Evolutionary conservation across 2,797 vertebrate genomes (phyloP).

Genomic region (Galaxias olidus): DNA sequence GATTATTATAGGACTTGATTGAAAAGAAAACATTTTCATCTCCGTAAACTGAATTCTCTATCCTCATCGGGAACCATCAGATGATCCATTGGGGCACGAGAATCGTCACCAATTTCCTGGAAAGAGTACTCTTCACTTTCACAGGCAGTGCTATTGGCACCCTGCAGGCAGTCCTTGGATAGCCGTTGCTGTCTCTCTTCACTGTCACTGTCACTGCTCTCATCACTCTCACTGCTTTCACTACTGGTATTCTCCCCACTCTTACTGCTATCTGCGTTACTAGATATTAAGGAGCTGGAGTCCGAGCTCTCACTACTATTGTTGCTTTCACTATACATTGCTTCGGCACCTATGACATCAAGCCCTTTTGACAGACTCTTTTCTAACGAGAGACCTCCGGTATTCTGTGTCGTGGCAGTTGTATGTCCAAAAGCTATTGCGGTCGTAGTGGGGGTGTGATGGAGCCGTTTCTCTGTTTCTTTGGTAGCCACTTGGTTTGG

Average conservation of each 20-base stretch:
- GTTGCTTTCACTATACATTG: constrained; percentile 40
- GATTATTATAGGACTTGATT: neutral
- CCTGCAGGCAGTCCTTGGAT: constrained; percentile 53
- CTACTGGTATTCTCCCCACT: constrained; percentile 26
- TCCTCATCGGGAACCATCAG: constrained; percentile 60
- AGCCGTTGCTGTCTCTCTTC: constrained; percentile 37
- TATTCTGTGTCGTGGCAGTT: neutral
- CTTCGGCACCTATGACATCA: constrained; percentile 14
- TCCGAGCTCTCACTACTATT: constrained; percentile 8
- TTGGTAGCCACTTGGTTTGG: constrained; percentile 12
- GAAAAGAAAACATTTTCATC: constrained; percentile 45
- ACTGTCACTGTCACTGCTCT: constrained; percentile 59
- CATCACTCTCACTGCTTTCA: constrained; percentile 35
- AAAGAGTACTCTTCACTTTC: constrained; percentile 72
- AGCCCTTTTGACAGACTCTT: constrained; percentile 2
- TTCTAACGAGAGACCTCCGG: constrained; percentile 11
- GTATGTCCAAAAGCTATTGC: constrained; percentile 2
- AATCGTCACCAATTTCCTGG: constrained; percentile 72
- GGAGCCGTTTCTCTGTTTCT: constrained; percentile 11
- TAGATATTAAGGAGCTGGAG: constrained; percentile 21
- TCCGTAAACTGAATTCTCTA: constrained; percentile 58
- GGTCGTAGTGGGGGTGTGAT: constrained; percentile 1
- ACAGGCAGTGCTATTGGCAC: constrained; percentile 58
- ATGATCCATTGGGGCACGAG: constrained; percentile 50
- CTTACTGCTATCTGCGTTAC: constrained; percentile 16